These are phyloP conservation scores for Rhogogaster chlorosoma DNA, from an alignment of 2,888 invertebrate genomes.

Conservation along the genomic window DNA sequence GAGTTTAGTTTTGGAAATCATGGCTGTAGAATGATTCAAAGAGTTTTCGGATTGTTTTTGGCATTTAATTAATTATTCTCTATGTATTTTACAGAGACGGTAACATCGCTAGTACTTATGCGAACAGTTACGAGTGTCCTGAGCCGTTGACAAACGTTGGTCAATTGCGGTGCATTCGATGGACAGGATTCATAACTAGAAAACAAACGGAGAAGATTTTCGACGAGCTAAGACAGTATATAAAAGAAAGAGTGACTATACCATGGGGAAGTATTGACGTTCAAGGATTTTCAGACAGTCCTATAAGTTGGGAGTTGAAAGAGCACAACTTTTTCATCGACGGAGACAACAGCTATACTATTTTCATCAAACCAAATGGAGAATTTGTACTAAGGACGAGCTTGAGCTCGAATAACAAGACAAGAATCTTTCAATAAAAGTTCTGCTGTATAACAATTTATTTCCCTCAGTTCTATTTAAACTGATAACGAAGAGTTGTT, in stretches of 20 bases:
- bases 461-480: not conserved
- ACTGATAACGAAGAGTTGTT: not conserved
- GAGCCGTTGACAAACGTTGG: slow-evolving; percentile 70
- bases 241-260: slow-evolving; percentile 64
- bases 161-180: slow-evolving; percentile 76
- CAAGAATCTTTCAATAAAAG: slow-evolving; percentile 64
- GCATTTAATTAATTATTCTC: not conserved
- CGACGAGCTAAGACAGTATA: slow-evolving; percentile 69
- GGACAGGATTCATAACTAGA: slow-evolving; percentile 79
- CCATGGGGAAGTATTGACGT: slow-evolving; percentile 80
- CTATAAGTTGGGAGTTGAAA: slow-evolving; percentile 78
- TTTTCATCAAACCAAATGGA: slow-evolving; percentile 74
- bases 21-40: not conserved
- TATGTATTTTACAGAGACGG: slow-evolving; percentile 63
- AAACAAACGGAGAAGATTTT: slow-evolving; percentile 75
- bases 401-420: slow-evolving; percentile 75
- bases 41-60: not conserved
- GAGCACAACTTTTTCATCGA: slow-evolving; percentile 78
- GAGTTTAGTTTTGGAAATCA: slow-evolving; percentile 54
- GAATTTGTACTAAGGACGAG: slow-evolving; percentile 72
- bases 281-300: slow-evolving; percentile 81
- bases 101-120: slow-evolving; percentile 70
- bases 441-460: not conserved
- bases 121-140: slow-evolving; percentile 76
- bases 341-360: slow-evolving; percentile 79